Evolutionary conservation across 2,888 invertebrate genomes (phyloP), one percentile per base, ranked within the genome.

Genomic region (Ochlodes sylvanus): DNA sequence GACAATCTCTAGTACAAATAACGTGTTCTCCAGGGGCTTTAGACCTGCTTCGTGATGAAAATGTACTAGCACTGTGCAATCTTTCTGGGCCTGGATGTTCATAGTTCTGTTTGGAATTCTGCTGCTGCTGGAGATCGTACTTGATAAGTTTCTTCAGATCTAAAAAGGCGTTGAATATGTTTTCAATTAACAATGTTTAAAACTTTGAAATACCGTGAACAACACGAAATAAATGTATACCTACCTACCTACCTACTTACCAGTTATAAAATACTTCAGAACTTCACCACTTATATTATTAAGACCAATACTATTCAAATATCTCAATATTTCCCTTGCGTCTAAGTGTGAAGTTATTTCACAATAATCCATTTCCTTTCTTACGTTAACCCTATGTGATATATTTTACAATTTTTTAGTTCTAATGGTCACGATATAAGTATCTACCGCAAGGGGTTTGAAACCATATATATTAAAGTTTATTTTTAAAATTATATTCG

Each of bases 231-330:
- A 17, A 38, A 52, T 42, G 21, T 44, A 52, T n/a, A n/a, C n/a
- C n/a, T n/a, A n/a, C n/a, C 27, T 27, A 27, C 3, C n/a, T 32
- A 71, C 38, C 63, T 57, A 71, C 71, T 81, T 89, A 97, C 97
- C 97, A 94, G 95, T 95, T 80, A 97, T 95, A 84, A 97, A 97
- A 82, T 95, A 95, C 89, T 96, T 96, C 64, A 97, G 89, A 80
- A 97, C 96, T 83, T 95, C 94, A 17, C 95, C 95, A 70, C 95
- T 95, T 74, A 97, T 95, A 80, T 97, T 96, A 68, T 95, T 94
- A 80, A 96, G 97, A 68, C 97, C 97, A 77, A 97, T 89, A 79
- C 96, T 94, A 87, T 97, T 96, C 77, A 97, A 88, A 89, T 97
- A 95, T 73, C 94, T 88, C 75, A 97, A 90, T 80, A 97, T 95